Evolutionary conservation across 1,140 invertebrate species (phyloP).

Genomic region (Apis mellifera): Amel_HAv3.1 CM009936.2:17490501-17491000

Average conservation of each 20-base stretch:
- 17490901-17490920: slow-evolving; percentile 82
- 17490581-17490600: slow-evolving; percentile 77
- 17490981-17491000: slow-evolving; percentile 79
- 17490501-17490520: slow-evolving; percentile 71
- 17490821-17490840: slow-evolving; percentile 77
- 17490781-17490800: slow-evolving; percentile 35
- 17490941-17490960: slow-evolving; percentile 73
- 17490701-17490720: no score
- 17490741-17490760: not conserved
- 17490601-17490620: slow-evolving; percentile 69
- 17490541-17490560: no score
- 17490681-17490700: no score
- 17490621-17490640: slow-evolving; percentile 76
- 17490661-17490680: slow-evolving; percentile 63
- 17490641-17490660: slow-evolving; percentile 74
- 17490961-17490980: slow-evolving; percentile 77
- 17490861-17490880: slow-evolving; percentile 80
- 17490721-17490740: slow-evolving; percentile 53
- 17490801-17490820: slow-evolving; percentile 78
- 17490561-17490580: slow-evolving; percentile 62
- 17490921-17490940: slow-evolving; percentile 81
- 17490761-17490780: not conserved
- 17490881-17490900: slow-evolving; percentile 80
- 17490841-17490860: slow-evolving; percentile 81
- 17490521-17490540: slow-evolving; percentile 80